Evolutionary conservation across 2,113 vertebrate species (phyloP), one percentile per base, ranked within the genome.

Genomic region (Megaptera novaeangliae): DNA sequence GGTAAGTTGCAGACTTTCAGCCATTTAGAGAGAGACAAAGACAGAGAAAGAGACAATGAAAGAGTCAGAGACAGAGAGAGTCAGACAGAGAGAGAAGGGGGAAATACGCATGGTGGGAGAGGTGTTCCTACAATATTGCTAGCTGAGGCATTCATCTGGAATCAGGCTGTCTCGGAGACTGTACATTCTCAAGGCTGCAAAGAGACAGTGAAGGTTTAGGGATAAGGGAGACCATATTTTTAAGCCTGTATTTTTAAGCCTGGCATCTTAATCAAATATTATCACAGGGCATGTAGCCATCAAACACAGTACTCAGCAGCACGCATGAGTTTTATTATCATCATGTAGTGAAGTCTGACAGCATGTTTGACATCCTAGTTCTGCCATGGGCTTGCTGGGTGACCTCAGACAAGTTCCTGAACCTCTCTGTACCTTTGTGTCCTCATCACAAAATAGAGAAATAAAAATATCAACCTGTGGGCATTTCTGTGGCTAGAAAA

Each of bases 291-390:
- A 7, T 2, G n/a, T 15, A 12, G 6, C 27, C 31, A 8, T 11
- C 34, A 6, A 29, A 71, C 44, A 31, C 29, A 23, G 55, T 10
- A 1, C 2, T 63, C 41, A 36, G n/a, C 7, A 36, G 68, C 2
- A n/a, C 13, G 4, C 14, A 1, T 20, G 52, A 36, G 23, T n/a
- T 69, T 89, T 39, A 23, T 21, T 34, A 17, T 64, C 13, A 6
- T 3, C 3, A 0, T 8, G 17, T 3, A 1, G 11, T 8, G 8
- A 39, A 44, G 9, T 52, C 64, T 36, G 34, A 49, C 23, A 20
- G 64, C 27, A 14, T 4, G 36, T 6, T 3, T 41, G 75, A 21
- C 23, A 27, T 49, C 63, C 61, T 17, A 20, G 23, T 4, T 46
- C 69, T 46, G 14, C 41, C 31, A 3, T 2, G 41, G 66, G 14